These are phyloP conservation scores for Aphelenchoides besseyi DNA, from an alignment of 1,140 invertebrate genomes.

Conservation along the genomic window DNA sequence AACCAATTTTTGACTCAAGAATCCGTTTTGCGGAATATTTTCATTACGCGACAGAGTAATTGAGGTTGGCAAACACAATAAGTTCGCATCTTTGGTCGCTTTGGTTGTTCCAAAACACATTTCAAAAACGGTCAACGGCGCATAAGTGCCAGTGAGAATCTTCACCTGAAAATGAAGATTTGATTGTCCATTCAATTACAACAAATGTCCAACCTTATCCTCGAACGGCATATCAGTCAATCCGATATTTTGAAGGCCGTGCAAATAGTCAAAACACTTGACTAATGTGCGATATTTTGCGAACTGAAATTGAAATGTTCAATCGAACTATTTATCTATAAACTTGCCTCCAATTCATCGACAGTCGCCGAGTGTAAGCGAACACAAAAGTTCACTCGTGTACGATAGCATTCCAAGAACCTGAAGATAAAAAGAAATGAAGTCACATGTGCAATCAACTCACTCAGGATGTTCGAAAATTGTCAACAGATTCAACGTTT, in stretches of 20 bases:
- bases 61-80: slow-evolving; percentile 49
- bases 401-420: slow-evolving; percentile 38
- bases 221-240: slow-evolving; percentile 21
- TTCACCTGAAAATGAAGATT: slow-evolving; percentile 33
- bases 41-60: slow-evolving; percentile 45
- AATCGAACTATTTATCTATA: too few species aligned
- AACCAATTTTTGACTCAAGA: slow-evolving; percentile 47
- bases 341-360: slow-evolving; percentile 55
- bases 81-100: slow-evolving; percentile 41
- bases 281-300: slow-evolving; percentile 49
- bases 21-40: slow-evolving; percentile 42
- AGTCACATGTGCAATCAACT: slow-evolving; percentile 31
- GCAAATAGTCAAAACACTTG: slow-evolving; percentile 46
- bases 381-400: slow-evolving; percentile 46
- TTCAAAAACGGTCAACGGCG: slow-evolving; percentile 52
- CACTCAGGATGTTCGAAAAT: slow-evolving; percentile 35
- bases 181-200: background rate
- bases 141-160: slow-evolving; percentile 45
- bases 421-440: too few species aligned
- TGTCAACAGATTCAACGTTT: slow-evolving; percentile 24
- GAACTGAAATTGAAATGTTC: too few species aligned
- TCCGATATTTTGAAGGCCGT: slow-evolving; percentile 37
- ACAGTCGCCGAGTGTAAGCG: slow-evolving; percentile 44
- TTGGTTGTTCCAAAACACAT: slow-evolving; percentile 34
- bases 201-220: slow-evolving; percentile 31